Evolutionary conservation across 2,113 vertebrate species (phyloP).

Genomic region (Proteles cristata): DNA sequence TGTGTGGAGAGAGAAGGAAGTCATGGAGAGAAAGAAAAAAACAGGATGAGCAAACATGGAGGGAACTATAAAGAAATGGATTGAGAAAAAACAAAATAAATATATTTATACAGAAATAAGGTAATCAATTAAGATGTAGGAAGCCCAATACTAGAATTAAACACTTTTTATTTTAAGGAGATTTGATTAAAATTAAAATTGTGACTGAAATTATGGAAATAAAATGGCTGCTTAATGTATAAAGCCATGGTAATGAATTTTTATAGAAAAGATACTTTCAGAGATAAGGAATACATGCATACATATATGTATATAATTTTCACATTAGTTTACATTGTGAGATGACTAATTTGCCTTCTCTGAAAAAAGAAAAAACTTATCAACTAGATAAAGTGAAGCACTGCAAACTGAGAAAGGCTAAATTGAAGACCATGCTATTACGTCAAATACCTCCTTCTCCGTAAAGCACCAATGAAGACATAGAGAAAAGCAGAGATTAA

Average conservation of each 20-base stretch:
- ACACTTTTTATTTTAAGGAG: not conserved
- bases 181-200: constrained; percentile 20
- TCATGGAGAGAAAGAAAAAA: not conserved
- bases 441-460: not conserved
- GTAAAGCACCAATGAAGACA: not conserved
- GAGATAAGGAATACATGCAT: not conserved
- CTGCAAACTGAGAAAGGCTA: not conserved
- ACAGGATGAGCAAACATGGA: not conserved
- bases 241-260: not conserved
- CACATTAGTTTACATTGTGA: not conserved
- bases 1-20: not conserved
- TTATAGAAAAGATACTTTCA: not conserved
- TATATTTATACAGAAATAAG: not conserved
- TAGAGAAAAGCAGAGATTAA: not conserved
- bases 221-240: not conserved
- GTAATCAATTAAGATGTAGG: not conserved
- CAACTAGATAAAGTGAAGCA: not conserved
- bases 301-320: not conserved
- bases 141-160: not conserved
- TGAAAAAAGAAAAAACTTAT: not conserved
- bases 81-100: not conserved
- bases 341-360: not conserved
- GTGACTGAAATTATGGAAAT: not conserved
- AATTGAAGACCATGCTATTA: not conserved
- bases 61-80: not conserved